Evolutionary conservation across 2,888 invertebrate genomes (phyloP), one percentile per base, ranked within the genome.

Genomic region (Orthonevra nobilis): DNA sequence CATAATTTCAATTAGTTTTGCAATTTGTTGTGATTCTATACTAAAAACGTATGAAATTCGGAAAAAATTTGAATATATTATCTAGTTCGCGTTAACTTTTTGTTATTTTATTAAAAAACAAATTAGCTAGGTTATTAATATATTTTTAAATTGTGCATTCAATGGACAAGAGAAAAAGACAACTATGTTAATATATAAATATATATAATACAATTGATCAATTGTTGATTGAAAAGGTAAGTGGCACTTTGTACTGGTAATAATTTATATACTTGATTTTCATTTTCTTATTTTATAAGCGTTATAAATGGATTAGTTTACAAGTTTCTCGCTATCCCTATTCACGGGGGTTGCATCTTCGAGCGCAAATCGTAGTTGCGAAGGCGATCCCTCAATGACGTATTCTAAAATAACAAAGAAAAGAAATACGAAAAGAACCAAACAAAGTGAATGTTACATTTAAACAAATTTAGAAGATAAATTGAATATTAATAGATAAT

Each of bases 361-460:
- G 74, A 84, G 61, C 44, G 82, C 83, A 64, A 84, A 81, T 68
- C 84, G 83, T 73, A 85, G 81, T 74, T 85, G 85, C 40, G 85
- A 82, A 44, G 82, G 83, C 50, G 84, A 82, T 82, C 85, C 86
- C 83, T 86, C 87, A 50, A 73, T 73, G 48, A 79, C 42, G 79
- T 56, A 56, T 68, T 79, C 79, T 79, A 73, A 32, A 68, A 17
- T n/a, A 73, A 64, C 48, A 70, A 40, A 72, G 36, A 63, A 61
- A 61, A 75, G 58, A 79, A 26, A 56, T 50, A 72, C 54, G 30
- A 58, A 72, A 14, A 79, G 40, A 61, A 66, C 52, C 64, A 61
- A 64, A 68, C 20, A 60, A 60, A 50, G 42, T 50, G n/a, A n/a
- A n/a, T n/a, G n/a, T n/a, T n/a, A n/a, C 46, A 48, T 73, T 79